These are phyloP conservation scores for Megalopta genalis DNA, from an alignment of 1,140 invertebrate genomes.

Conservation along the genomic window DNA sequence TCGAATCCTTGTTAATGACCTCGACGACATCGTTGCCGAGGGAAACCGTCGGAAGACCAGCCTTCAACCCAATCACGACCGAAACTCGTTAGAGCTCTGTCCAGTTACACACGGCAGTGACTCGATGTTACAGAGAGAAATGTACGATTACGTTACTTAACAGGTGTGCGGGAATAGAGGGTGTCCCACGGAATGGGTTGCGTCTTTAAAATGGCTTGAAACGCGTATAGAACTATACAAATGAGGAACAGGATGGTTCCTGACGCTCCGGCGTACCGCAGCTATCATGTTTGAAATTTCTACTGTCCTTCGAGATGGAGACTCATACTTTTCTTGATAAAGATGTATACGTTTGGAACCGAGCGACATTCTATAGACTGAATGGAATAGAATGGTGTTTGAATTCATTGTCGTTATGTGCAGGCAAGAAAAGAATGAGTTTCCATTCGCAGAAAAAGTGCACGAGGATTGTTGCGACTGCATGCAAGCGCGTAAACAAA, in stretches of 20 bases:
- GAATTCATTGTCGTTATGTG: background rate
- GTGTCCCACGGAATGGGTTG: background rate
- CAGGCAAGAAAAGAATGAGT: background rate
- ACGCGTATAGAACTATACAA: background rate
- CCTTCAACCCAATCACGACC: constrained; percentile 29
- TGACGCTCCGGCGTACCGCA: background rate
- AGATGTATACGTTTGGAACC: too few relatives aligned
- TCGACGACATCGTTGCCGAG: background rate
- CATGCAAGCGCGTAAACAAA: background rate
- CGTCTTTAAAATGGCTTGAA: background rate
- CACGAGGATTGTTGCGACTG: background rate
- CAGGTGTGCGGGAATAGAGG: constrained; percentile 42
- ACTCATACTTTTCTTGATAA: background rate
- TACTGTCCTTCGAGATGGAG: background rate
- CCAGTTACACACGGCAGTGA: constrained; percentile 25
- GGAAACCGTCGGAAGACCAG: constrained; percentile 23
- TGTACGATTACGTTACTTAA: constrained; percentile 38
- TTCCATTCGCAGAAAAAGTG: background rate
- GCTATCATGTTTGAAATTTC: background rate
- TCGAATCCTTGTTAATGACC: background rate
- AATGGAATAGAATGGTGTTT: background rate
- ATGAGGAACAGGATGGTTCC: background rate
- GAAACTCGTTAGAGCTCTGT: constrained; percentile 41
- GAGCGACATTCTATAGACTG: background rate
- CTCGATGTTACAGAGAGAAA: constrained; percentile 39